These are phyloP conservation scores for Peromyscus eremicus DNA, from an alignment of 2,797 vertebrate genomes.

Conservation along the genomic window DNA sequence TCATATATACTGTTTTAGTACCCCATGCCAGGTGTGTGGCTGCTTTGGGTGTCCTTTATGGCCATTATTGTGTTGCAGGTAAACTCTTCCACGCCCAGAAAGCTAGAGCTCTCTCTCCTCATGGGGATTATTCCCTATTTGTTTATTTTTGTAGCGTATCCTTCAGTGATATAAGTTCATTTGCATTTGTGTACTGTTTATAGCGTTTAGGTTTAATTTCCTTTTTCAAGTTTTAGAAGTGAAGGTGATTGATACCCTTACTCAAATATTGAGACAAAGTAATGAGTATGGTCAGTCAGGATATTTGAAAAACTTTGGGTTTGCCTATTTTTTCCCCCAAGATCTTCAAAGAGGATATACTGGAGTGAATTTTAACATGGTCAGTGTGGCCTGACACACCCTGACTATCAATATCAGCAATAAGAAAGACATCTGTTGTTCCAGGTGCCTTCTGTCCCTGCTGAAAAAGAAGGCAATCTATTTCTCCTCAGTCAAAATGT, in stretches of 20 bases:
- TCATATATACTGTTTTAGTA: neutral
- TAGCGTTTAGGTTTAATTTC: neutral
- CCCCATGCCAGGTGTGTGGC: neutral
- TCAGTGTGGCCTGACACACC: neutral
- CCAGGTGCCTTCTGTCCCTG: neutral
- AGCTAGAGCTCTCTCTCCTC: neutral
- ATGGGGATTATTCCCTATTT: neutral
- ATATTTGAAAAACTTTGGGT: neutral
- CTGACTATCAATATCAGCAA: neutral
- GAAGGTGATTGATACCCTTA: neutral
- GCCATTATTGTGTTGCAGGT: neutral
- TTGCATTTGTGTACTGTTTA: neutral
- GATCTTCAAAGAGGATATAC: neutral
- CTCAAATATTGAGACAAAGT: conserved; percentile 30
- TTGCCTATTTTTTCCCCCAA: neutral
- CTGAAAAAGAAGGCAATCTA: neutral
- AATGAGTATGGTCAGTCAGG: neutral
- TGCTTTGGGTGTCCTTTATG: neutral
- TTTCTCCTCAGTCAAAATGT: neutral
- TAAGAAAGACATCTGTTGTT: neutral
- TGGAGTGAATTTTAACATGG: neutral
- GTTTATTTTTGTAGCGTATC: neutral
- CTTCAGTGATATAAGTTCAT: neutral
- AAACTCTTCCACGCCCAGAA: neutral
- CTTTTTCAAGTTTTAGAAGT: conserved; percentile 1